These are phyloP conservation scores for Microtus oregoni DNA, from an alignment of 2,113 vertebrate genomes.

Conservation along the genomic window DNA sequence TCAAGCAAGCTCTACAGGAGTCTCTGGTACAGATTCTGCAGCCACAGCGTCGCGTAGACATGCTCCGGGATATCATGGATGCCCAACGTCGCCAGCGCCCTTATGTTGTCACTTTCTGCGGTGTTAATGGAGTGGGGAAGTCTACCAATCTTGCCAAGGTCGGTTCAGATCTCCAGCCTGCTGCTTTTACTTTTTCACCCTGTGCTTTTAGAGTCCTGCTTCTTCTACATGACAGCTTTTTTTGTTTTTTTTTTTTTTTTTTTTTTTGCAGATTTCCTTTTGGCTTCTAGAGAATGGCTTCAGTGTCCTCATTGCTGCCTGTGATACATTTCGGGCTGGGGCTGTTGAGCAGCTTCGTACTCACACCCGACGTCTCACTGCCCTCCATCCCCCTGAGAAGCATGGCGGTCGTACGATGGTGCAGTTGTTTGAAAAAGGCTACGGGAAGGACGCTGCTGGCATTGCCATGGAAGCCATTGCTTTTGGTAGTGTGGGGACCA, in stretches of 20 bases:
- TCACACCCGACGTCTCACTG: slow-evolving; percentile 94
- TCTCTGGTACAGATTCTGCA: slow-evolving; percentile 98
- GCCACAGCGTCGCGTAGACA: slow-evolving; percentile 96
- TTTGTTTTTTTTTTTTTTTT: no score
- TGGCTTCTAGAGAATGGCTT: slow-evolving; percentile 98
- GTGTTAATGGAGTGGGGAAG: slow-evolving; percentile 97
- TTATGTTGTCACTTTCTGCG: slow-evolving; percentile 97
- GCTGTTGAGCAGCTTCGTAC: slow-evolving; percentile 98
- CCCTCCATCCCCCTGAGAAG: slow-evolving; percentile 93
- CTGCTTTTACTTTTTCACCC: neutral
- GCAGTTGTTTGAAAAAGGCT: slow-evolving; percentile 98
- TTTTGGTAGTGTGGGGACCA: slow-evolving; percentile 87
- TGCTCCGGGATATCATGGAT: slow-evolving; percentile 97
- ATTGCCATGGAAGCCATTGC: slow-evolving; percentile 99
- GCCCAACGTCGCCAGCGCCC: slow-evolving; percentile 93
- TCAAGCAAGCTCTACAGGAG: slow-evolving; percentile 97
- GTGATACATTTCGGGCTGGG: slow-evolving; percentile 97
- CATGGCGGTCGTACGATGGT: slow-evolving; percentile 91
- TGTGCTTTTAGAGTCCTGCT: neutral
- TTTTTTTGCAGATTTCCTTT: slow-evolving; percentile 92
- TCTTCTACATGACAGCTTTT: neutral
- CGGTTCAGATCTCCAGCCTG: neutral
- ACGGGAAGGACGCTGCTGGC: slow-evolving; percentile 97
- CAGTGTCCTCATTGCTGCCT: slow-evolving; percentile 97
- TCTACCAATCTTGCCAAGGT: slow-evolving; percentile 99